Evolutionary conservation across 2,888 invertebrate genomes (phyloP), one percentile per base, ranked within the genome.

Genomic region (Clostera curtula): DNA sequence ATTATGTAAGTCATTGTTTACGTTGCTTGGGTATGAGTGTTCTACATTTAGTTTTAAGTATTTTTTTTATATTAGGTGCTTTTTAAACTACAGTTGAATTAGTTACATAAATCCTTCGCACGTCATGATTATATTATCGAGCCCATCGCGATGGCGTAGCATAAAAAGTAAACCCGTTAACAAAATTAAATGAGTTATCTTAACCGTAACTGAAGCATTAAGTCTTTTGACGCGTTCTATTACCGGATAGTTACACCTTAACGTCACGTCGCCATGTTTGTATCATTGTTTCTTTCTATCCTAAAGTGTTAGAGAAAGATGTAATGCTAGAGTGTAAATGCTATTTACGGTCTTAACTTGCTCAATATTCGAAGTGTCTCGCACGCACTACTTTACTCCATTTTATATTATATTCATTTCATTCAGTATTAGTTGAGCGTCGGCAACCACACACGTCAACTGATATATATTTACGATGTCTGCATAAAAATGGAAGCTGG

Each of bases 191-290:
- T 49, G 47, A 49, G 41, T 46, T 49, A 49, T 46, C 38, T 33
- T 27, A 26, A 33, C 29, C 32, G 36, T 46, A 46, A 43, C 50
- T 40, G 41, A 43, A 43, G 39, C 43, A 43, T 49, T 45, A 41
- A 46, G 35, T 49, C 50, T 49, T 49, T 49, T 49, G 46, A 55
- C 49, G 44, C 45, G 44, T 56, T 56, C 56, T 56, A 63, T 59
- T 57, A 64, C 52, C 36, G 35, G 47, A 60, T 60, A 60, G 62
- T 35, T 43, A 55, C 45, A 57, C 41, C 42, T 44, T 50, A 40
- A 53, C 50, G 44, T 51, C 48, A 47, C 40, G 37, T 37, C 44
- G 40, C 51, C 54, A 51, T 50, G 56, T 61, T 57, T 43, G 25
- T 53, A 42, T 41, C 11, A 19, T 31, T 41, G 38, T 65, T 66